Evolutionary conservation across 2,113 vertebrate genomes (phyloP).

Genomic region (Nycticebus coucang): DNA sequence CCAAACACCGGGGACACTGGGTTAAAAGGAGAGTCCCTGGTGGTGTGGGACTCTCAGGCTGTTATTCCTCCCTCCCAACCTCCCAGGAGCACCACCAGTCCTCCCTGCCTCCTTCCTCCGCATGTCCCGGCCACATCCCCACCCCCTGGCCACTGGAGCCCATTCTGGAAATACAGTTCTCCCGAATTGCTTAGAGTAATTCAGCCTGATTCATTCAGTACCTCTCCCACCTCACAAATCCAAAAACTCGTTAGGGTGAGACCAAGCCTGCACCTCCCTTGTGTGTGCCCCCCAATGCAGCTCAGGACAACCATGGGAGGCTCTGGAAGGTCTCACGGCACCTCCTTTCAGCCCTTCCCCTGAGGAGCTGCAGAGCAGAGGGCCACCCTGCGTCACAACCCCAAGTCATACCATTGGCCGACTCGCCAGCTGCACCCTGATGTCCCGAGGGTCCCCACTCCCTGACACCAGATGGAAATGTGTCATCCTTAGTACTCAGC

Average conservation of each 20-base stretch:
- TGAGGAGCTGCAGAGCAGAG: not conserved
- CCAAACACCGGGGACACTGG: not conserved
- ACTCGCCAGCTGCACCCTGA: not conserved
- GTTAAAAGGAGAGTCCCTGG: not conserved
- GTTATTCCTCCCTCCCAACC: too few relatives aligned
- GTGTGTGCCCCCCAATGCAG: too few relatives aligned
- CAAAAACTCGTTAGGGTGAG: not conserved
- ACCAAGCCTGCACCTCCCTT: too few relatives aligned
- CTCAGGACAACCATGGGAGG: not conserved
- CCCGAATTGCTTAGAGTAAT: too few relatives aligned
- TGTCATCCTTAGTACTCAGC: not conserved
- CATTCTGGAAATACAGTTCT: too few relatives aligned
- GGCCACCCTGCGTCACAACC: not conserved
- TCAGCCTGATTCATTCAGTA: not conserved
- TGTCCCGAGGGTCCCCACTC: rapidly evolving
- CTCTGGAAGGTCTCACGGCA: too few relatives aligned
- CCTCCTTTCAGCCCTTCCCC: not conserved
- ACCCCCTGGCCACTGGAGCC: not conserved
- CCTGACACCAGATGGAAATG: not conserved
- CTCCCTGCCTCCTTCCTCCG: not conserved
- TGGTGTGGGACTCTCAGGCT: not conserved
- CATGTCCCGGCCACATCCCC: not conserved
- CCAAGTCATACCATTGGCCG: not conserved
- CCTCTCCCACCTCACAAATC: not conserved
- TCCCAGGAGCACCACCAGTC: not conserved